phyloP scores from a whole-genome alignment of 2,797 vertebrate species.

The Chrosomus eos region DNA sequence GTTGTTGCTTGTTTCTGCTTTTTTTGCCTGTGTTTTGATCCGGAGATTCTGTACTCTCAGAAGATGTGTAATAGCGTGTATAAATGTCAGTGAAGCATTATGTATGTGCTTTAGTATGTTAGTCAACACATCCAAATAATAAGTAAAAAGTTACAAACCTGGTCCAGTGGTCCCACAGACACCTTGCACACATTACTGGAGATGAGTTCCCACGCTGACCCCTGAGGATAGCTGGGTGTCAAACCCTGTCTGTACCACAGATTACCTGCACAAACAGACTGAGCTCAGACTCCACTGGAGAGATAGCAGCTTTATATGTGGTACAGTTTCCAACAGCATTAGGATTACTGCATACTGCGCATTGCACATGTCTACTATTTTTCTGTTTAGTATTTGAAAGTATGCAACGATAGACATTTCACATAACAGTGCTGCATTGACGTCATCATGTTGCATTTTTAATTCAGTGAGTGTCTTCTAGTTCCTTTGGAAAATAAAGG shows the following conservation, averaged over 20 bases:
- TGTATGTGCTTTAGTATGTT: not conserved
- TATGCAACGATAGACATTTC: not conserved
- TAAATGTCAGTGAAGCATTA: too few relatives aligned
- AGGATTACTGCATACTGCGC: not conserved
- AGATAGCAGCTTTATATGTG: not conserved
- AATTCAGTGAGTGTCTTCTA: not conserved
- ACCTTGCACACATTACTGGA: conserved; percentile 92
- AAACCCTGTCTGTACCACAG: conserved; percentile 95
- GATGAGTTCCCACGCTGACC: conserved; percentile 91
- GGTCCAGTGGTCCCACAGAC: conserved; percentile 93
- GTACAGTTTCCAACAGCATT: not conserved
- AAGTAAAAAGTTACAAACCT: conserved; percentile 75
- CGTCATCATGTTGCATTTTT: not conserved
- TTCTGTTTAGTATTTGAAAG: not conserved
- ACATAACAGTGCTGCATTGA: not conserved
- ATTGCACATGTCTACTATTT: not conserved
- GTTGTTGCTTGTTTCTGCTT: too few relatives aligned
- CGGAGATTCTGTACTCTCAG: not conserved
- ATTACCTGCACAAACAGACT: conserved; percentile 78
- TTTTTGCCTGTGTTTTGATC: not conserved
- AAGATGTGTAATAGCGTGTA: not conserved
- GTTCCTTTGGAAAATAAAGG: not conserved
- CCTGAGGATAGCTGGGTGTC: conserved; percentile 95
- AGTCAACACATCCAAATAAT: not conserved
- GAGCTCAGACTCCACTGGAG: not conserved